Conservation (phyloP, 2,113 vertebrate species). For the Mormoops blainvillei region DNA sequence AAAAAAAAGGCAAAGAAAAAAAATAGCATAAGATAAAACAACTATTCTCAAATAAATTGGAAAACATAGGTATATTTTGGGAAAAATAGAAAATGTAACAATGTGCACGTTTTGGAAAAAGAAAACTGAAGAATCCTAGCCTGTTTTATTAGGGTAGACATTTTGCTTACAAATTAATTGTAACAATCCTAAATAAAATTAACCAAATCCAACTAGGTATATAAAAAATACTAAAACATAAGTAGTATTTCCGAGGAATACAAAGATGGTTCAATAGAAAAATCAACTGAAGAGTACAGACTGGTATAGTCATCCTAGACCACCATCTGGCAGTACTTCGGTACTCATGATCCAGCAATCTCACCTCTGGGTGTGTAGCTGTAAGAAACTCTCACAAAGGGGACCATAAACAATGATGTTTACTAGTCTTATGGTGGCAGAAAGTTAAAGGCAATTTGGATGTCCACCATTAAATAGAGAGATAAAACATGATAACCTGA, state of each 20-base stretch:
- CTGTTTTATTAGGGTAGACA: background rate
- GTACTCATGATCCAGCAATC: background rate
- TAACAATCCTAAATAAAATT: background rate
- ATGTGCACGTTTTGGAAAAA: background rate
- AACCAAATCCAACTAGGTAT: background rate
- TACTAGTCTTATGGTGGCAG: background rate
- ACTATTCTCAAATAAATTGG: background rate
- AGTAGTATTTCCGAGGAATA: background rate
- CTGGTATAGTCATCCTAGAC: background rate
- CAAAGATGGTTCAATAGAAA: background rate
- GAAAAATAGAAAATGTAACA: background rate
- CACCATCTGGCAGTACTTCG: background rate
- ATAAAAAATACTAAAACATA: background rate
- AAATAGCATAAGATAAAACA: background rate
- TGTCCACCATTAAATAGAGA: background rate
- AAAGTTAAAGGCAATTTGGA: background rate
- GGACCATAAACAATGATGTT: background rate
- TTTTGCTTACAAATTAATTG: constrained; percentile 19
- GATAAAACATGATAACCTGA: background rate
- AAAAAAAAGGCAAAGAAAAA: background rate
- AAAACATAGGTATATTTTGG: background rate
- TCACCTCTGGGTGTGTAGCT: background rate
- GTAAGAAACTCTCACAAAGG: background rate
- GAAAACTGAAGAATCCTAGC: background rate
- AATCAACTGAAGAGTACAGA: background rate